phyloP scores from a whole-genome alignment of 2,797 vertebrate species.

The Pseudotriccus pelzelni region DNA sequence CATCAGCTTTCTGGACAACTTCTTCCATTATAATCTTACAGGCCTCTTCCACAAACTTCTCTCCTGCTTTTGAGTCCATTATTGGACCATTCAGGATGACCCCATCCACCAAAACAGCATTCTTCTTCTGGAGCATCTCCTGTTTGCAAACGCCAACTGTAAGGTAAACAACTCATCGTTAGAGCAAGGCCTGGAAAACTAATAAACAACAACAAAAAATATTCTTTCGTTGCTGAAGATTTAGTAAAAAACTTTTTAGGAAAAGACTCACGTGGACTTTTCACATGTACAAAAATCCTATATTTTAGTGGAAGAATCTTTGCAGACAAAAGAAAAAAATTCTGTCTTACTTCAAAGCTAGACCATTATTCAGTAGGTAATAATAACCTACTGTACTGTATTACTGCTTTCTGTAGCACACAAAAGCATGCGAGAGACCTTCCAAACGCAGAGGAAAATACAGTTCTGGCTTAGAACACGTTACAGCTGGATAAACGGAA shows the following conservation, averaged over 20 bases:
- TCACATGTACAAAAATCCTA: not conserved
- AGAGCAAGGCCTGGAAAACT: not conserved
- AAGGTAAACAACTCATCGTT: conserved; percentile 38
- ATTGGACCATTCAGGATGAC: conserved; percentile 77
- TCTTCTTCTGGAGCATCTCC: conserved; percentile 69
- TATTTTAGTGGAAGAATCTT: not conserved
- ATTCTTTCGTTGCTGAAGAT: not conserved
- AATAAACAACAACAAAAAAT: not conserved
- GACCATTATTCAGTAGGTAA: not conserved
- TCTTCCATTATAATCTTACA: conserved; percentile 83
- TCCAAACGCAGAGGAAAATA: not conserved
- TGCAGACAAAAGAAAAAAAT: not conserved
- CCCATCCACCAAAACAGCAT: conserved; percentile 75
- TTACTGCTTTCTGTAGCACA: not conserved
- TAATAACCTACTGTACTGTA: not conserved
- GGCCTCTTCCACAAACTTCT: conserved; percentile 83
- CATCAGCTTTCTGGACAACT: conserved; percentile 79
- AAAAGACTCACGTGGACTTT: not conserved
- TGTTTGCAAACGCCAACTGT: conserved; percentile 55
- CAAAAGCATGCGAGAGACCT: not conserved
- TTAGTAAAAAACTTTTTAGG: not conserved
- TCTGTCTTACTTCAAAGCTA: not conserved
- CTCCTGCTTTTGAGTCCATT: conserved; percentile 73
- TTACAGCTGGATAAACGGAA: not conserved
- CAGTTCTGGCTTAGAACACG: not conserved